Evolutionary conservation across 2,888 invertebrate species (phyloP).

Genomic region (Trachelus troglodyta): DNA sequence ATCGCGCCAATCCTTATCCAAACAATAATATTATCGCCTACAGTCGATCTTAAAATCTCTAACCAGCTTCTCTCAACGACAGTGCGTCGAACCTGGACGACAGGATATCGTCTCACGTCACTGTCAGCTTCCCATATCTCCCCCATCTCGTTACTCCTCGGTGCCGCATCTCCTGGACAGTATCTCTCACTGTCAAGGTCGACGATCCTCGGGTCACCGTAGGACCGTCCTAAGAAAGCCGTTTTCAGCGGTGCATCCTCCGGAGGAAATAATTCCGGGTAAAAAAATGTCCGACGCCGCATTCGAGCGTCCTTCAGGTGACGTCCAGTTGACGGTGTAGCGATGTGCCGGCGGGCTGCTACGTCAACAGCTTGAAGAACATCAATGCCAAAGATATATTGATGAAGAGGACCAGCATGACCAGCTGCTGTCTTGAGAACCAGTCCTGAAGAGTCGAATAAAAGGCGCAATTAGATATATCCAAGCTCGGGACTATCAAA

Average conservation of each 20-base stretch:
- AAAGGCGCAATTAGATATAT: neutral
- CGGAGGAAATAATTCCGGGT: neutral
- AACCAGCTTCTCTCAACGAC: neutral
- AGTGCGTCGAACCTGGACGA: neutral
- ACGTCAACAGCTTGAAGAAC: constrained; percentile 96
- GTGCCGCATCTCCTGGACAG: neutral
- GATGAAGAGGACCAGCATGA: constrained; percentile 92
- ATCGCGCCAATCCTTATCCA: neutral
- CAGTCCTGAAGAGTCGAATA: constrained; percentile 80
- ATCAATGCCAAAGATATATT: constrained; percentile 94
- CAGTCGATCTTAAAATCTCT: neutral
- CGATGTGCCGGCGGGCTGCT: constrained; percentile 73
- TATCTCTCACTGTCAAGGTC: neutral
- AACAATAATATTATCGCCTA: neutral
- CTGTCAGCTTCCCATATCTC: neutral
- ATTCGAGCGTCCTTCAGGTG: constrained; percentile 40
- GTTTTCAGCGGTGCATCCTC: constrained; percentile 40
- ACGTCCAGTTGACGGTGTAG: constrained; percentile 60
- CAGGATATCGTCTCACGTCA: neutral
- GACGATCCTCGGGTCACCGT: constrained; percentile 3
- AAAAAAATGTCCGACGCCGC: neutral
- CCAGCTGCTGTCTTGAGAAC: constrained; percentile 95
- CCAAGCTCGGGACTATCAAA: neutral
- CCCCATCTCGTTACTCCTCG: neutral
- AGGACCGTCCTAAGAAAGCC: constrained; percentile 38